phyloP scores from a whole-genome alignment of 2,113 vertebrate genomes.

The Pseudopodoces humilis region DNA sequence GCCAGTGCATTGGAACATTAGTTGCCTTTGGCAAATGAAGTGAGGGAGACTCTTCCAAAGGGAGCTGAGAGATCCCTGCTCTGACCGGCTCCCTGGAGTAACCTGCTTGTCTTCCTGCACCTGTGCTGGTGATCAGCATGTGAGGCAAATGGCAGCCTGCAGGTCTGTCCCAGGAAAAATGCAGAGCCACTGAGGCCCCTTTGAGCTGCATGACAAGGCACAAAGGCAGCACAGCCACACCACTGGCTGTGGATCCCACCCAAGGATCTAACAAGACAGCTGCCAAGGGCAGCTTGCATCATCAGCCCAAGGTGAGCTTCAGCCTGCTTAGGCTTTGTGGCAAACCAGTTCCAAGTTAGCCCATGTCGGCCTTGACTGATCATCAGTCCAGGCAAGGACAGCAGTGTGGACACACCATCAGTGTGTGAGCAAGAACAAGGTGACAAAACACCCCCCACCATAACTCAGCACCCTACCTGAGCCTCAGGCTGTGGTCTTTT shows the following conservation, averaged over 20 bases:
- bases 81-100: background rate
- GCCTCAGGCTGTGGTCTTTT: background rate
- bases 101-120: background rate
- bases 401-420: rapidly evolving
- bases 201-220: background rate
- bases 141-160: background rate
- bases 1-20: background rate
- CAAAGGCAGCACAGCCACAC: background rate
- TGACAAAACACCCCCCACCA: background rate
- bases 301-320: background rate
- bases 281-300: background rate
- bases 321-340: background rate
- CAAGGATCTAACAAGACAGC: background rate
- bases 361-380: background rate
- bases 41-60: background rate
- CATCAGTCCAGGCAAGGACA: background rate
- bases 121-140: background rate
- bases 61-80: background rate
- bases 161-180: background rate
- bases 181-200: background rate
- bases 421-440: background rate
- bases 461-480: background rate
- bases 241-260: background rate
- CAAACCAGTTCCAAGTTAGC: background rate
- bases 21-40: background rate